Conservation (phyloP, 2,888 invertebrate species). For the Athrips mouffetella region DNA sequence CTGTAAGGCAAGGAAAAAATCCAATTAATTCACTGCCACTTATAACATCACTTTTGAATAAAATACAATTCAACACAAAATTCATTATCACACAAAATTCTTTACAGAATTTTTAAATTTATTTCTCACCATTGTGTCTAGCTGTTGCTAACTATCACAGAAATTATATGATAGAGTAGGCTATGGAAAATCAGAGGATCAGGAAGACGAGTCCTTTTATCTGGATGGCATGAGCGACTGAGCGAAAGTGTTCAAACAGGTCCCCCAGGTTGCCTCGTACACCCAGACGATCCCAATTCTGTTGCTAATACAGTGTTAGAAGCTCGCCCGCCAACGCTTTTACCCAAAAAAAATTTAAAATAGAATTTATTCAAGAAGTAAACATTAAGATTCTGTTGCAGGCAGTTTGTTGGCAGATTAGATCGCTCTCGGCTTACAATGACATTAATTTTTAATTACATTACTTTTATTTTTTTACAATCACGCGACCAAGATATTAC, state of each 20-base stretch:
- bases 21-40: background rate
- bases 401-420: too few relatives aligned
- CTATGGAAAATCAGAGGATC: conserved; percentile 56
- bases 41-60: background rate
- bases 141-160: conserved; percentile 35
- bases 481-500: too few relatives aligned
- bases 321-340: conserved; percentile 48
- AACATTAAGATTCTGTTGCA: too few relatives aligned
- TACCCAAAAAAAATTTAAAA: too few relatives aligned
- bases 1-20: conserved; percentile 65
- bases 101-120: too few relatives aligned
- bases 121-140: conserved; percentile 56
- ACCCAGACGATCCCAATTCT: conserved; percentile 22
- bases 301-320: conserved; percentile 35
- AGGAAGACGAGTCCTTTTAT: conserved; percentile 69
- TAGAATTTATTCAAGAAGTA: too few relatives aligned
- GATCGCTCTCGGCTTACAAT: too few relatives aligned
- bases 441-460: too few relatives aligned
- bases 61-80: background rate
- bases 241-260: conserved; percentile 51
- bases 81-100: too few relatives aligned
- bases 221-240: conserved; percentile 69
- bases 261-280: conserved; percentile 68
- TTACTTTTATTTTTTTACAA: too few relatives aligned
- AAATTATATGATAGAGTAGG: conserved; percentile 53